These are phyloP conservation scores for Gymnogyps californianus DNA, from an alignment of 2,113 vertebrate genomes.

Conservation along the genomic window DNA sequence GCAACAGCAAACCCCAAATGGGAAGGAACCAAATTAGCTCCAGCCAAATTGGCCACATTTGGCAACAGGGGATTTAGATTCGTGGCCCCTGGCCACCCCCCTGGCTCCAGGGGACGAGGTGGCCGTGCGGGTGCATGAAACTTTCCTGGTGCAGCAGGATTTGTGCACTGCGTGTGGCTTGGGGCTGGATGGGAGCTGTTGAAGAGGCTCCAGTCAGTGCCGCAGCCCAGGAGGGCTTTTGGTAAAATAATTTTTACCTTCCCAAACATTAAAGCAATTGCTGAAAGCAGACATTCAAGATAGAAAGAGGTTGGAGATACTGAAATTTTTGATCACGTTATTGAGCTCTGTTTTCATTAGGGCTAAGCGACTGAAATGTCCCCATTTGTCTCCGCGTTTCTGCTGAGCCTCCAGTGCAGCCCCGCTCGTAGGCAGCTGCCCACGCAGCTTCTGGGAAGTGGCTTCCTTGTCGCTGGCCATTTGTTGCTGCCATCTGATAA, in stretches of 20 bases:
- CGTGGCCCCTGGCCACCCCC: neutral
- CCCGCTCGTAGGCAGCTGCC: neutral
- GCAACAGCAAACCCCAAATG: neutral
- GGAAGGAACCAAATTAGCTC: neutral
- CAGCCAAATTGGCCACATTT: neutral
- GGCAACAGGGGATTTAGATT: neutral
- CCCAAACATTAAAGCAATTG: neutral
- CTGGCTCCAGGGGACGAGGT: neutral
- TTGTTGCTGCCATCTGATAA: neutral
- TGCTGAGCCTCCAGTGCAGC: neutral
- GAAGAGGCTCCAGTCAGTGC: neutral
- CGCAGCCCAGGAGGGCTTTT: neutral
- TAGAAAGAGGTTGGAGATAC: neutral
- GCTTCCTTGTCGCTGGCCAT: fast-evolving
- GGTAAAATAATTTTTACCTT: neutral
- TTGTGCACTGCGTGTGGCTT: neutral
- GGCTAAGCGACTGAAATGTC: neutral
- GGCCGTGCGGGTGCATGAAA: too few species aligned
- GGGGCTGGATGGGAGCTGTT: neutral
- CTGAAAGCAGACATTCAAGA: neutral
- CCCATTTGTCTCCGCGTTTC: neutral
- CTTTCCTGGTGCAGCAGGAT: neutral
- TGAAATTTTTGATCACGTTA: neutral
- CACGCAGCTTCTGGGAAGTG: neutral
- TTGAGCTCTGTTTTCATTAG: neutral